Base-by-base conservation (phyloP, 2,797 vertebrate genomes). In the Semaprochilodus insignis region DNA sequence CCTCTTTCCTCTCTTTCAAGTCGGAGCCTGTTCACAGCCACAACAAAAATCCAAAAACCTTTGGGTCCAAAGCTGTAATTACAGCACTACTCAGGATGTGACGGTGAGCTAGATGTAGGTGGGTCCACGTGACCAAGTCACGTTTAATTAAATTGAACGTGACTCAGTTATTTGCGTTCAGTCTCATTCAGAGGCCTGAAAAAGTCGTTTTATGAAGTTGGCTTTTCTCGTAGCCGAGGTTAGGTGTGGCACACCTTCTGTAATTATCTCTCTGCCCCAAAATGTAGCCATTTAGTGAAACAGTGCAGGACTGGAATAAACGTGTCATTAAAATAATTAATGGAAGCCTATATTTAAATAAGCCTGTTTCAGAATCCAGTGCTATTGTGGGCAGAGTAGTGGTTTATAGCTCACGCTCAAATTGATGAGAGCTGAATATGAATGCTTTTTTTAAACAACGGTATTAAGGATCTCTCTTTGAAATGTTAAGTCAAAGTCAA, bases 141-240 rank as follows among this genome's bases (percentile, higher is more conserved):
- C 60, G 21, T 85, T 78, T 48, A 84, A 77, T 81, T 83, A 77
- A 40, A 83, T 85, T 83, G 81, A 81, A 88, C 27, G 81, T 48
- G 72, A 80, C 73, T 66, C 57, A 25, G 44, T 80, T 78, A 74
- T 80, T 80, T 75, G 27, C 65, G 23, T 81, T 66, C 72, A 57
- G 14, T 44, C 65, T 55, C 75, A 69, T 81, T 83, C 73, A 72
- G 60, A 82, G 77, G 72, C 19, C 55, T 77, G 62, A 71, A 81
- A 78, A 78, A 81, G 54, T 66, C 27, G 59, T 65, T 82, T 77
- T 78, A 83, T 65, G 11, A 31, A 55, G 70, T 44, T 57, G 54
- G 67, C 27, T 48, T 73, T 81, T 75, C 16, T 78, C 44, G 74
- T 74, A 23, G 23, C 57, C 69, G 55, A 69, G 74, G 83, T 74